Evolutionary conservation across 2,888 invertebrate genomes (phyloP), one percentile per base, ranked within the genome.

Genomic region (Thecocarcelia acutangulata): DNA sequence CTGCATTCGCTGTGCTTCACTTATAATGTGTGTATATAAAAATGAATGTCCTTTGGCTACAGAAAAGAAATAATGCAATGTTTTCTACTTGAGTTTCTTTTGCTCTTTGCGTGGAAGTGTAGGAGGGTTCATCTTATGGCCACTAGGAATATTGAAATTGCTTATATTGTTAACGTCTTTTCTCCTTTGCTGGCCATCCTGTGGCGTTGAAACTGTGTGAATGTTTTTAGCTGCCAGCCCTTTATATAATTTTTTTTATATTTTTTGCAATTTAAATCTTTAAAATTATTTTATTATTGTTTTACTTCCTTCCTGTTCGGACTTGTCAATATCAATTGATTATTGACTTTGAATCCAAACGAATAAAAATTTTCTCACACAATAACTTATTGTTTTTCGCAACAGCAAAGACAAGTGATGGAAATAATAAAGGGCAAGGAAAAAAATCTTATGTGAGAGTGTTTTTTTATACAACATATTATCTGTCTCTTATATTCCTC

Each of bases 21-120:
- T 28, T 28, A 28, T 28, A n/a, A 28, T 28, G 3, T 28, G 28
- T 76, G 21, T 63, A 37, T 59, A 44, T 59, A 28, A 73, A 73
- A 79, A 73, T 61, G 6, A 58, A 68, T 79, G 59, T 66, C 78
- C 72, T 79, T 73, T 79, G 59, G 78, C 72, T 72, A 52, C 13
- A 42, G 9, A 9, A 69, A 21, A 24, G 37, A 46, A 69, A 33
- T 11, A 37, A 13, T 64, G 42, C 63, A 19, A 9, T 28, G 56
- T 58, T 48, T 77, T 44, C 9, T 61, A 37, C 46, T 33, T 42
- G 5, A 8, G 5, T 15, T 54, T 42, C 0, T 13, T 66, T 37
- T 15, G 11, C n/a, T 24, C 40, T 64, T 48, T 52, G n/a, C 1
- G n/a, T 13, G 9, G 19, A 15, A 50, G 50, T 66, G 64, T 64